A percentile compares a stretch with the other conserved stretches of the same genome.
Conservation (phyloP, 2,113 vertebrate genomes). For the Orycteropus afer region DNA sequence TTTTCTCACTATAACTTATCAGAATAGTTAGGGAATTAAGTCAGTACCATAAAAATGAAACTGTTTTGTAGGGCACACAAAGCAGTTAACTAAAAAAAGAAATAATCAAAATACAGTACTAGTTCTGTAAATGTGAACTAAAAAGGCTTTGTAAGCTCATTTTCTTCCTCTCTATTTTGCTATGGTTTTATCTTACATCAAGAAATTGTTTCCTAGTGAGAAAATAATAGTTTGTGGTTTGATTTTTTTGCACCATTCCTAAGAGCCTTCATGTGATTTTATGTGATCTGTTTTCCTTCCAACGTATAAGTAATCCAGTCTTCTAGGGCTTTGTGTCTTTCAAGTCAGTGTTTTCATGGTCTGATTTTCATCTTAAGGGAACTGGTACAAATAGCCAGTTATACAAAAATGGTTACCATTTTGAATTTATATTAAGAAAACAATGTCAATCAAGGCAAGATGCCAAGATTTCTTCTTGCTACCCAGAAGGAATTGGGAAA, state of each 20-base stretch:
- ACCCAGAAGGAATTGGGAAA: neutral
- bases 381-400: neutral
- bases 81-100: constrained; percentile 29
- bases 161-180: neutral
- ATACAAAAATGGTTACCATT: neutral
- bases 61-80: neutral
- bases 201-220: constrained; percentile 8
- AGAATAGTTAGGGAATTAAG: constrained; percentile 23
- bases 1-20: neutral
- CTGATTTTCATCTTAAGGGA: constrained; percentile 33
- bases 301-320: neutral
- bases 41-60: neutral
- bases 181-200: constrained; percentile 16
- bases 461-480: constrained; percentile 13
- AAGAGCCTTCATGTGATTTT: constrained; percentile 43
- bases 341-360: constrained; percentile 11
- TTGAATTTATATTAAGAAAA: neutral
- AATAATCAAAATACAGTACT: neutral
- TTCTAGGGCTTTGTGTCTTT: neutral
- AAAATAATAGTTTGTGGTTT: constrained; percentile 44
- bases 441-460: neutral
- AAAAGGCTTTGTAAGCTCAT: neutral
- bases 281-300: constrained; percentile 45
- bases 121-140: constrained; percentile 6
- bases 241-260: neutral